Percentiles rank a stretch among this genome's conserved stretches.
These are phyloP conservation scores for Drosophila teissieri DNA, from an alignment of 1,140 invertebrate genomes.

Conservation along the genomic window DNA sequence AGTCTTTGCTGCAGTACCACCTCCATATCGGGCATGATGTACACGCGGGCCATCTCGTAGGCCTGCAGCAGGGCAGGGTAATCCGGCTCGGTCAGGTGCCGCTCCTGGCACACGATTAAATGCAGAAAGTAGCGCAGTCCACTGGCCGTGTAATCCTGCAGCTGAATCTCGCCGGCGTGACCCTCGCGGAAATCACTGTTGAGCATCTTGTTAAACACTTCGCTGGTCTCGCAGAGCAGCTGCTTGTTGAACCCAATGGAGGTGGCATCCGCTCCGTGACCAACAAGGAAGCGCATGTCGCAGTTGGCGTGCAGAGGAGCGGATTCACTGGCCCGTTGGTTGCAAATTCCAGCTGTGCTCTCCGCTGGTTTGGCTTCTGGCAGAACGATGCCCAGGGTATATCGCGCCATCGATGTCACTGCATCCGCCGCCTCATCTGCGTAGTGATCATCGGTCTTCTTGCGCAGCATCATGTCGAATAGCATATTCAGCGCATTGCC, in stretches of 20 bases:
- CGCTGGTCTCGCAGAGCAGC: slow-evolving; percentile 75
- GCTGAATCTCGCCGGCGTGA: slow-evolving; percentile 75
- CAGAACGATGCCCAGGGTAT: slow-evolving; percentile 68
- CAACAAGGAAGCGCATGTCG: slow-evolving; percentile 78
- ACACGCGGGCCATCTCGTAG: slow-evolving; percentile 80
- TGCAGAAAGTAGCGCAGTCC: slow-evolving; percentile 80
- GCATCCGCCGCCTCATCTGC: slow-evolving; percentile 76
- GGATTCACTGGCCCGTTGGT: slow-evolving; percentile 14
- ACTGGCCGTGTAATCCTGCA: slow-evolving; percentile 63
- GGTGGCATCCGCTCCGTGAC: slow-evolving; percentile 5
- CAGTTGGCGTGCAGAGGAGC: slow-evolving; percentile 53
- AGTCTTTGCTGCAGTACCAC: slow-evolving; percentile 60
- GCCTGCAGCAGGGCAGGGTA: slow-evolving; percentile 77
- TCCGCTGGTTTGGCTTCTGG: slow-evolving; percentile 52
- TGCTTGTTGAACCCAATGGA: slow-evolving; percentile 79
- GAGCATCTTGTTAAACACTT: slow-evolving; percentile 83
- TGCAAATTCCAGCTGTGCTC: slow-evolving; percentile 33
- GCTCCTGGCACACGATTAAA: slow-evolving; percentile 62
- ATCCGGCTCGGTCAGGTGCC: slow-evolving; percentile 51
- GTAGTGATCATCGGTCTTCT: slow-evolving; percentile 67
- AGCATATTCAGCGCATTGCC: slow-evolving; percentile 71
- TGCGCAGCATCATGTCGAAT: slow-evolving; percentile 71
- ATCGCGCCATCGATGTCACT: slow-evolving; percentile 70
- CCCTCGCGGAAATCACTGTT: slow-evolving; percentile 81
- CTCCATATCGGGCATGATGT: slow-evolving; percentile 81